Evolutionary conservation across 2,888 invertebrate species (phyloP), one percentile per base, ranked within the genome.

Genomic region (Ptilodon capucinus): DNA sequence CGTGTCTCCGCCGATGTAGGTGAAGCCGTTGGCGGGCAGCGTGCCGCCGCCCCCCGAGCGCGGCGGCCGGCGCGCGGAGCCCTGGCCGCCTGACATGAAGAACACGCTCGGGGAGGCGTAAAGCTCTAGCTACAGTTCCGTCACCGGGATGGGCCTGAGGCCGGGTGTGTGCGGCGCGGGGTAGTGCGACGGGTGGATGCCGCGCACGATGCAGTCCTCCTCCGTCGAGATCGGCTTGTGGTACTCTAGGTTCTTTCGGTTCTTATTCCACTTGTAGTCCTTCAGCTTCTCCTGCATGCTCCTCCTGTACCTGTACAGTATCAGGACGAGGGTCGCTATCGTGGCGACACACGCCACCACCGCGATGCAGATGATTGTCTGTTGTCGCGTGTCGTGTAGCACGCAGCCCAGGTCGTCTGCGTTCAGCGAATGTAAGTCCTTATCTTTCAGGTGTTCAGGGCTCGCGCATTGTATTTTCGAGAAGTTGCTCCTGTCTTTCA

Each of bases 121-220:
- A 91, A 96, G 95, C 93, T 97, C 96, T 96, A 97, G 97, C 96
- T 97, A 97, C 95, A 97, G 96, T 84, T 97, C 97, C 92, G 97
- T 97, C 74, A 97, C 96, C 65, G 97, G 97, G 76, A 97, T 95
- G 16, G 96, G 95, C 76, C 84, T 82, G 75, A 80, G 90, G 92
- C 82, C 91, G 88, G 77, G 84, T 63, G 85, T 71, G 86, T 85
- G 86, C 30, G 92, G 79, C 92, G 76, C 82, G 51, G 88, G 88
- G 83, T 89, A 91, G 76, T 89, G 91, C 57, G 89, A 84, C 49
- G 91, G 90, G 74, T 92, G 92, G 57, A 93, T 93, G 44, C 94
- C 92, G 46, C 95, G 92, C 57, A 94, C 94, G 75, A 95, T 94
- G 85, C 95, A 96, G 80, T 97, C 97, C 77, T 97, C 97, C 68